These are phyloP conservation scores for Daubentonia madagascariensis DNA, from an alignment of 2,113 vertebrate species.

Conservation along the genomic window DNA sequence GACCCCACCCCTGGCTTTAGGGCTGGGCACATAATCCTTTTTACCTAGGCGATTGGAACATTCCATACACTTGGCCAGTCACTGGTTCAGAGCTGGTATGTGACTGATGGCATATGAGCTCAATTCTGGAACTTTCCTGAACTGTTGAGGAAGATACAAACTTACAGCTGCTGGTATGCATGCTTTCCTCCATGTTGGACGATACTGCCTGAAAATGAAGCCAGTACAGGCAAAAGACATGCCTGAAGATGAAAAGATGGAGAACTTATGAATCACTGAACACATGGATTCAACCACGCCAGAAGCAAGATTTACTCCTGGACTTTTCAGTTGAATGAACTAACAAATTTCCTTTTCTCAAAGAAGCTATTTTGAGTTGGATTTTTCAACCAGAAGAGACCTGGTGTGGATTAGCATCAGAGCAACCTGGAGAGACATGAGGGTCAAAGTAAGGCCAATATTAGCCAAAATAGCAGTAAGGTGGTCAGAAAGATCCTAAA, in stretches of 20 bases:
- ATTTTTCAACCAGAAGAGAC: background rate
- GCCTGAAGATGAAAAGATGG: background rate
- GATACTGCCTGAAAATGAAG: background rate
- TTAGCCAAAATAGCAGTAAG: background rate
- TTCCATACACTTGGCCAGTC: background rate
- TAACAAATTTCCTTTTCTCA: background rate
- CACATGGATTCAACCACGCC: background rate
- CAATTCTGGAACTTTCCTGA: background rate
- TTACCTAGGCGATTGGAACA: background rate
- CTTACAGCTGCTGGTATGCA: too few relatives aligned
- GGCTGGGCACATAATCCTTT: background rate
- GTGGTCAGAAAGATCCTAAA: background rate
- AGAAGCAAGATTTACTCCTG: background rate
- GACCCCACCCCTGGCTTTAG: background rate
- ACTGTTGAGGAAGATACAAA: background rate
- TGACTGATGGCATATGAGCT: background rate
- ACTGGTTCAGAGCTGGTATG: background rate
- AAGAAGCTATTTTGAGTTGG: background rate
- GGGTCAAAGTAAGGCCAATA: background rate
- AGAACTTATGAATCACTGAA: background rate
- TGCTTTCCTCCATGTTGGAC: too few relatives aligned
- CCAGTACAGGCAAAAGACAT: background rate
- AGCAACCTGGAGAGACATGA: background rate
- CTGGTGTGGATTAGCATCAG: background rate
- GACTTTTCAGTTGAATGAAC: background rate